Base-by-base conservation (phyloP, 2,888 invertebrate species). In the Theretra japonica region DNA sequence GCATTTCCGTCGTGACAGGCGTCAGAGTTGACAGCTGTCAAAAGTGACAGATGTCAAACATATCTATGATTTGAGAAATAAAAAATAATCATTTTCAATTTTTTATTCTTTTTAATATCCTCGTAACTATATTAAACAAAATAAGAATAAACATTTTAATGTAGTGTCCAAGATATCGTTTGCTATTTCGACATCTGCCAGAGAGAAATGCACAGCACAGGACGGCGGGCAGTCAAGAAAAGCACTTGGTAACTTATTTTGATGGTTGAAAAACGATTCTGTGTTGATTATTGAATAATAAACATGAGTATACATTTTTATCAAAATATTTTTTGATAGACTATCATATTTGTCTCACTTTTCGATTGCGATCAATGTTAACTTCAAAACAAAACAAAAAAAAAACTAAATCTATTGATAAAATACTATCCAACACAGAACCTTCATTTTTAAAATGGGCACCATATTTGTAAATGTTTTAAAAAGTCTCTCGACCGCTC, bases 1-100 rank as follows among this genome's bases (percentile, higher is more conserved):
- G 71, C 71, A 68, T 53, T 71, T 57, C 56, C 23, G n/a, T 53
- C n/a, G 25, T 60, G 11, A 73, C 72, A 72, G 50, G n/a, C 59
- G 59, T 58, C 48, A 71, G 56, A 74, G n/a, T 19, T 68, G 59
- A 70, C 62, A 57, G 60, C 19, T 50, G 25, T 70, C 23, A 57
- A 48, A 57, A 28, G 28, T 59, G 25, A 17, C 25, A 57, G 17
- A 17, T 28, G 23, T 28, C 23, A 56, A 4, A 56, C n/a, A n/a
- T n/a, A n/a, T n/a, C n/a, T n/a, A 56, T n/a, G 4, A 17, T 11
- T 17, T 17, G 25, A 4, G 4, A 6, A 23, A 58, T 25, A 58
- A 58, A 23, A 23, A 57, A 21, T 23, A 57, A 3, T 28, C 4
- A 28, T 23, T 21, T 33, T 33, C 8, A 41, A 41, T 41, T 0